phyloP scores from a whole-genome alignment of 2,888 invertebrate genomes.

The Acrobasis suavella region DNA sequence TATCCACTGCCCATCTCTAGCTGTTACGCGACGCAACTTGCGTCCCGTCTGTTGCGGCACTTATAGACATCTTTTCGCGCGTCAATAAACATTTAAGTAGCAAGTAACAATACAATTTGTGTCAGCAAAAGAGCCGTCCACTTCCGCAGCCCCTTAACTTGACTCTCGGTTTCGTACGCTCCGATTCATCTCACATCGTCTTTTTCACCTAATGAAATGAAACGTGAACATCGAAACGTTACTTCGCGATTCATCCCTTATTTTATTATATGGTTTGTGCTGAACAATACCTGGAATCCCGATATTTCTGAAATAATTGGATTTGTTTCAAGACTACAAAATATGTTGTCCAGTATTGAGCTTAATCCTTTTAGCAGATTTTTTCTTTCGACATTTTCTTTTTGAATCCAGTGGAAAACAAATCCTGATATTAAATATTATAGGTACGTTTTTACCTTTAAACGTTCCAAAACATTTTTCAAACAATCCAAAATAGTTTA shows the following conservation, averaged over 20 bases:
- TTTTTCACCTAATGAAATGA: constrained; percentile 13
- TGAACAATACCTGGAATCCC: not conserved
- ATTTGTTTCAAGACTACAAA: not conserved
- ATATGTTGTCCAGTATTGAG: not conserved
- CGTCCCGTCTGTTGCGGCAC: too few relatives aligned
- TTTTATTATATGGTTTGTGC: not conserved
- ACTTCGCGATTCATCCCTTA: not conserved
- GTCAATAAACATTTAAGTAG: not conserved
- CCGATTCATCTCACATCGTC: constrained; percentile 2
- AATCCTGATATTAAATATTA: too few relatives aligned
- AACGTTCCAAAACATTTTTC: not conserved
- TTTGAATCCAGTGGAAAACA: too few relatives aligned
- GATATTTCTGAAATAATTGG: not conserved
- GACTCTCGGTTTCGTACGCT: not conserved
- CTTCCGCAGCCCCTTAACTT: not conserved
- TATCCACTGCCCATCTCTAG: too few relatives aligned
- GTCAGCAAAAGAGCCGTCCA: not conserved
- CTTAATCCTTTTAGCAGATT: too few relatives aligned
- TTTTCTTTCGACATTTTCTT: too few relatives aligned
- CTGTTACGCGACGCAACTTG: too few relatives aligned
- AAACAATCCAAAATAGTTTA: not conserved
- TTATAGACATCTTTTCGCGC: not conserved
- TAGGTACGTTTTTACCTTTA: not conserved
- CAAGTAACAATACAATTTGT: not conserved
- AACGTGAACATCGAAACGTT: constrained; percentile 8